These are phyloP conservation scores for Muscicapa comitata DNA, from an alignment of 2,797 vertebrate genomes.

Conservation along the genomic window DNA sequence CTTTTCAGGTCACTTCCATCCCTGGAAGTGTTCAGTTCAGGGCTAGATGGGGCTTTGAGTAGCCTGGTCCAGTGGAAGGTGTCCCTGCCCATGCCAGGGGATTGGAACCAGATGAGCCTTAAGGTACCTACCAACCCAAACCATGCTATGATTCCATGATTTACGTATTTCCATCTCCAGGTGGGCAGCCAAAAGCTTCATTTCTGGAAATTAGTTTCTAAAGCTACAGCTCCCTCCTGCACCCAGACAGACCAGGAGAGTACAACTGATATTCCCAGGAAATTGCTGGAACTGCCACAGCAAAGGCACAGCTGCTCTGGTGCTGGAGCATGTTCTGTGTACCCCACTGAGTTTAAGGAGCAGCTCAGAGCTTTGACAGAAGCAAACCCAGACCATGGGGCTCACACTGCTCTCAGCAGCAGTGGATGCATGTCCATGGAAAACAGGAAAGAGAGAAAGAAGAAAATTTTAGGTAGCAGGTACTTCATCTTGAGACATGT, in stretches of 20 bases:
- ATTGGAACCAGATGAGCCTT: neutral
- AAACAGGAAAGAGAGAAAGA: neutral
- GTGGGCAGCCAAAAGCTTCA: neutral
- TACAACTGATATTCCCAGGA: rapidly evolving
- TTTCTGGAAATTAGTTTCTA: neutral
- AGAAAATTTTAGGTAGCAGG: neutral
- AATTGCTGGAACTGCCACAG: neutral
- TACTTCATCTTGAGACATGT: neutral
- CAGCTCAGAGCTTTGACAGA: neutral
- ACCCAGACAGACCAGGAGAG: neutral
- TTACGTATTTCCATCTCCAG: neutral
- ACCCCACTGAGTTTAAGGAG: neutral
- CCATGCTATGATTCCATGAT: neutral
- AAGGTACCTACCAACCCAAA: neutral
- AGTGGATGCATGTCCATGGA: too few relatives aligned
- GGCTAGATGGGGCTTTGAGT: neutral
- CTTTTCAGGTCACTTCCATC: neutral
- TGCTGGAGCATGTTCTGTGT: neutral
- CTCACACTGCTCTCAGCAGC: neutral
- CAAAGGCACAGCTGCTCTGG: neutral
- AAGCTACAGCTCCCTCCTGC: neutral
- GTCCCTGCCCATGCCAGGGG: neutral
- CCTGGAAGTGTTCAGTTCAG: neutral
- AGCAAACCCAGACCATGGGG: neutral
- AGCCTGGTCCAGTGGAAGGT: neutral